Conservation (phyloP, 2,113 vertebrate species). For the Stomatorhinus ivindoensis region DNA sequence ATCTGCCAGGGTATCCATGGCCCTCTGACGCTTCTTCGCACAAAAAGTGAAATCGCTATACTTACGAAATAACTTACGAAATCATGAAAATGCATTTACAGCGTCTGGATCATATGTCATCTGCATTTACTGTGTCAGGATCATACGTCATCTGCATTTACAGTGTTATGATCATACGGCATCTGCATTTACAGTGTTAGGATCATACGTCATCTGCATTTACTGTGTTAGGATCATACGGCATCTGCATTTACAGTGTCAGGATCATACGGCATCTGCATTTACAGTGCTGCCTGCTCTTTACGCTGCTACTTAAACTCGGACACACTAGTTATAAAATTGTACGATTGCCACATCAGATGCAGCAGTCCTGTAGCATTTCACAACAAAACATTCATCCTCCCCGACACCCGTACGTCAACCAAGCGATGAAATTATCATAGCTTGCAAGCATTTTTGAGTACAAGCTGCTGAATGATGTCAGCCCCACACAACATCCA, state of each 20-base stretch:
- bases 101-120: no score
- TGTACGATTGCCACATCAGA: not conserved
- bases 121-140: not conserved
- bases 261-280: no score
- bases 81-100: not conserved
- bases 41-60: not conserved
- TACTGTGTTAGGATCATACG: no score
- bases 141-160: no score
- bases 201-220: no score
- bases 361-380: not conserved
- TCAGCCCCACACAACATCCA: not conserved
- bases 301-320: not conserved
- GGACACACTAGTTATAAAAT: not conserved
- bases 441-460: not conserved
- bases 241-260: no score
- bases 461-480: not conserved
- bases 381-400: not conserved
- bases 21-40: not conserved
- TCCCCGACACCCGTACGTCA: not conserved
- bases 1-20: not conserved
- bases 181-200: no score
- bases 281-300: not conserved
- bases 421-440: not conserved
- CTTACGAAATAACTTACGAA: no score
- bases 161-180: no score